phyloP scores from a whole-genome alignment of 2,113 vertebrate genomes.

The Columbina picui region DNA sequence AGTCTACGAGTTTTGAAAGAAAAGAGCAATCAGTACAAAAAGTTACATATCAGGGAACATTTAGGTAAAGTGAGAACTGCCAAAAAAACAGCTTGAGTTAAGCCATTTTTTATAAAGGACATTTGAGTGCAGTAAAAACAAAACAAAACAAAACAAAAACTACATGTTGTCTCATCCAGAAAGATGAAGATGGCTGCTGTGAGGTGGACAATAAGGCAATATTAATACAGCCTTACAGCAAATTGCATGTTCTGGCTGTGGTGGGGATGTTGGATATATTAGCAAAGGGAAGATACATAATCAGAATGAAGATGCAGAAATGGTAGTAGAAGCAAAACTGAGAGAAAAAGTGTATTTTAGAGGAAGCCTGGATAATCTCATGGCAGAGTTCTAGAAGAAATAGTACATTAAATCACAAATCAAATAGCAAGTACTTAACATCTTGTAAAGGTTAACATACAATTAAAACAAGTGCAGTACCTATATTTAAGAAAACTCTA shows the following conservation, averaged over 20 bases:
- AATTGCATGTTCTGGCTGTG: background rate
- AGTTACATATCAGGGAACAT: background rate
- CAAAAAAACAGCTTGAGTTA: background rate
- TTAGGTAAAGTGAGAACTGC: background rate
- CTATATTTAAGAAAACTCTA: background rate
- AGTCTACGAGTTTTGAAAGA: background rate
- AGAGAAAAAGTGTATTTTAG: background rate
- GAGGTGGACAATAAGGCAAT: background rate
- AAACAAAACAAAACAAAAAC: background rate
- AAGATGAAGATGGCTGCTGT: background rate
- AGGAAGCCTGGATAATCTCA: background rate
- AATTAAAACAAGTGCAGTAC: background rate
- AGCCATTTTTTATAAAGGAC: background rate
- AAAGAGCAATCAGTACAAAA: background rate
- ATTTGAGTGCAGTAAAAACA: background rate
- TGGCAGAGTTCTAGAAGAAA: background rate
- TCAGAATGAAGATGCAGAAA: background rate
- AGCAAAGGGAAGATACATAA: background rate
- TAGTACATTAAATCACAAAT: background rate
- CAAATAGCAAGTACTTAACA: background rate
- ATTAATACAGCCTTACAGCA: background rate
- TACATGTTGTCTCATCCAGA: background rate
- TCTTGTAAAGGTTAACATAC: background rate
- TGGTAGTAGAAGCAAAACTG: background rate
- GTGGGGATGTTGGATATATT: background rate